Evolutionary conservation across 2,888 invertebrate genomes (phyloP).

Genomic region (Drosophila anceps): DNA sequence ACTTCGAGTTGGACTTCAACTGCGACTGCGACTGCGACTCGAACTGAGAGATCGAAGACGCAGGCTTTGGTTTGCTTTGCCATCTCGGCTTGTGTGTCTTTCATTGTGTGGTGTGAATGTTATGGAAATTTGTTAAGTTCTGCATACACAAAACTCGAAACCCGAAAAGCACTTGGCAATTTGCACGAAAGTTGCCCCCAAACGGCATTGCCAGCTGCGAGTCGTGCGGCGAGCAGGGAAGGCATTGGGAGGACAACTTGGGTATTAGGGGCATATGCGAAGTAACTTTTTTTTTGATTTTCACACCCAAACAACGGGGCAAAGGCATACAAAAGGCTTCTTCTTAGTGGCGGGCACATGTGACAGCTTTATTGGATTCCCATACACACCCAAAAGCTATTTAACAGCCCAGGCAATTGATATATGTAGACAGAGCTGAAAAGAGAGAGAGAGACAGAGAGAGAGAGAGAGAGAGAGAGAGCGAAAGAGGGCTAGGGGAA

Average conservation of each 20-base stretch:
- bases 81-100: conserved; percentile 49
- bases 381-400: conserved; percentile 68
- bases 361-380: conserved; percentile 78
- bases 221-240: background rate
- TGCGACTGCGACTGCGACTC: conserved; percentile 2
- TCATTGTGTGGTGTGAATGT: conserved; percentile 79
- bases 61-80: conserved; percentile 48
- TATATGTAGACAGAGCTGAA: conserved; percentile 22
- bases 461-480: background rate
- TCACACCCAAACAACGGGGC: conserved; percentile 73
- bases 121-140: conserved; percentile 80
- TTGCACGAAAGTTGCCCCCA: conserved; percentile 73
- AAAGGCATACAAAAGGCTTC: conserved; percentile 64
- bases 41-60: conserved; percentile 54
- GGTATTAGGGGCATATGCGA: conserved; percentile 47
- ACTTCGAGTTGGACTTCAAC: conserved; percentile 7
- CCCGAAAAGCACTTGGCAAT: conserved; percentile 69
- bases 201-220: conserved; percentile 54
- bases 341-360: conserved; percentile 67
- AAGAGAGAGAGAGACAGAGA: background rate
- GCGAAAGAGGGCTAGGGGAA: no score
- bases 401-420: conserved; percentile 64
- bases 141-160: conserved; percentile 69
- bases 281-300: conserved; percentile 64
- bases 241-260: background rate